Evolutionary conservation across 2,797 vertebrate species (phyloP).

Genomic region (Enteromius fasciolatus): DNA sequence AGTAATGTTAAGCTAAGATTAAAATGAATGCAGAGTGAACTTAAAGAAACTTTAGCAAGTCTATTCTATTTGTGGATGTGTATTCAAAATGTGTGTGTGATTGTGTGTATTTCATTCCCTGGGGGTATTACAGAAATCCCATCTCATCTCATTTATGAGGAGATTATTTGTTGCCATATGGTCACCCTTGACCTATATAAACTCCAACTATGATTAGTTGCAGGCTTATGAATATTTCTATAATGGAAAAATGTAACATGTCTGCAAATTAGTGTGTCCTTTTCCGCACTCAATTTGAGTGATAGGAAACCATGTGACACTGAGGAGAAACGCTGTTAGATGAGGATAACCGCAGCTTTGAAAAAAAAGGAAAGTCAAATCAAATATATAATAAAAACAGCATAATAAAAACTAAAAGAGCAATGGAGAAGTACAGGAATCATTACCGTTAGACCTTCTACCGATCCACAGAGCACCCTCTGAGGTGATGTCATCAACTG

Average conservation of each 20-base stretch:
- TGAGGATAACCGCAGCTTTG: neutral
- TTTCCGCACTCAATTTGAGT: slow-evolving; percentile 48
- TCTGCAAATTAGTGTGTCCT: slow-evolving; percentile 60
- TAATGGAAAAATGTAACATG: slow-evolving; percentile 61
- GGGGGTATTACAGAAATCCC: slow-evolving; percentile 60
- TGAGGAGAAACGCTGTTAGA: neutral
- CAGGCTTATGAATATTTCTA: slow-evolving; percentile 61
- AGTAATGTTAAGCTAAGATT: slow-evolving; percentile 1
- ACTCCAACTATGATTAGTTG: slow-evolving; percentile 64
- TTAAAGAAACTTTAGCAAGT: slow-evolving; percentile 1
- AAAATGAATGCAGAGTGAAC: neutral
- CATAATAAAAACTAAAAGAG: slow-evolving; percentile 7
- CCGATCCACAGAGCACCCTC: slow-evolving; percentile 79
- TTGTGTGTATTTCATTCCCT: slow-evolving; percentile 48
- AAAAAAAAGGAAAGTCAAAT: neutral
- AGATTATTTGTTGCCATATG: slow-evolving; percentile 65
- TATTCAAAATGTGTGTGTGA: slow-evolving; percentile 42
- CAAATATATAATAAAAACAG: slow-evolving; percentile 11
- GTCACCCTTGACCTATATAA: slow-evolving; percentile 63
- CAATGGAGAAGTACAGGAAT: neutral
- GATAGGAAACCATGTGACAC: slow-evolving; percentile 41
- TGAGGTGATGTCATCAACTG: slow-evolving; percentile 72
- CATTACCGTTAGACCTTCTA: slow-evolving; percentile 84
- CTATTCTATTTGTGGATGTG: slow-evolving; percentile 50
- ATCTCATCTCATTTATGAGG: slow-evolving; percentile 65